phyloP scores from a whole-genome alignment of 2,113 vertebrate species.

The Rattus rattus region DNA sequence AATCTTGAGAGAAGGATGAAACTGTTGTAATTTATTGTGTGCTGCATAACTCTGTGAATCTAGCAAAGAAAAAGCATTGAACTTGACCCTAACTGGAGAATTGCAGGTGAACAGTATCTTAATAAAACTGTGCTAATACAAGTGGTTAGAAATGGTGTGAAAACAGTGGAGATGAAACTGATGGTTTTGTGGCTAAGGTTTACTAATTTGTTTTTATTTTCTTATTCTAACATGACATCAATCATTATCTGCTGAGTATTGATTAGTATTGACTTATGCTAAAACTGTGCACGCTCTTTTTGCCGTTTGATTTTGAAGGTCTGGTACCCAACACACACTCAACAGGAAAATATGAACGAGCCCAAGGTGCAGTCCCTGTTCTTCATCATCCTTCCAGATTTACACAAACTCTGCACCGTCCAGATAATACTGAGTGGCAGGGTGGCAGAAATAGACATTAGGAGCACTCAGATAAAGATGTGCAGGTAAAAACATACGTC shows the following conservation, averaged over 20 bases:
- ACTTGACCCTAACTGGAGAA: neutral
- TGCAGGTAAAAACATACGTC: conserved; percentile 88
- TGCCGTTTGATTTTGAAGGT: conserved; percentile 50
- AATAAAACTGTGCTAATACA: conserved; percentile 21
- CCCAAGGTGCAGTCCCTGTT: conserved; percentile 85
- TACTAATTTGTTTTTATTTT: conserved; percentile 36
- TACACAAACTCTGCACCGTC: conserved; percentile 87
- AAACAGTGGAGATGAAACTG: neutral
- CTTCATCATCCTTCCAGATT: conserved; percentile 89
- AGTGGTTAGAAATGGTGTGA: conserved; percentile 11
- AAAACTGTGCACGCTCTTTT: neutral
- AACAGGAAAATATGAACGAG: conserved; percentile 81
- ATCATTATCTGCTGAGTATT: conserved; percentile 7
- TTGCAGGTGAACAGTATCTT: neutral
- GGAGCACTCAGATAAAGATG: conserved; percentile 89
- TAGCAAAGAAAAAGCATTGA: neutral
- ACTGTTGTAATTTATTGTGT: neutral
- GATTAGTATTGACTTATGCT: neutral
- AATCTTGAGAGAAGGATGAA: neutral
- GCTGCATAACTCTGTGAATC: neutral
- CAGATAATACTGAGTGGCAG: conserved; percentile 83
- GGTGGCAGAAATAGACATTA: conserved; percentile 79
- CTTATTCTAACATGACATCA: neutral
- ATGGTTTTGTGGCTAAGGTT: neutral
- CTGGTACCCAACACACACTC: neutral